Percentiles rank a stretch among this genome's conserved stretches.
Conservation (phyloP, 1,140 invertebrate genomes). For the Pinna nobilis region DNA sequence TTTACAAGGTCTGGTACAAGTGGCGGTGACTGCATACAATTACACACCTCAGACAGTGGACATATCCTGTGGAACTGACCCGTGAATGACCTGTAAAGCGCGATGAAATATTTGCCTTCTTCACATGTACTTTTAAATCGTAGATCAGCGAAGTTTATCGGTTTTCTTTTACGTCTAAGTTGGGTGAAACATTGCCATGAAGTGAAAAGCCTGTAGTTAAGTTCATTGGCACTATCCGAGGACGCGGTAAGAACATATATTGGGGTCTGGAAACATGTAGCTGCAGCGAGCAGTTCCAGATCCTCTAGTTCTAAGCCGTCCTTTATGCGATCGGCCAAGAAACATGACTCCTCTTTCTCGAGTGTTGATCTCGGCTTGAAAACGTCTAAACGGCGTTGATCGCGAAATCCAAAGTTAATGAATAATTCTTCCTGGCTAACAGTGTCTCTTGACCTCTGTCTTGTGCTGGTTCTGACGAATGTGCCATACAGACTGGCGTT, state of each 20-base stretch:
- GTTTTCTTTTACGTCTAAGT: background rate
- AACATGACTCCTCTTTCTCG: background rate
- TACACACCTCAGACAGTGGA: background rate
- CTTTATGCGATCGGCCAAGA: background rate
- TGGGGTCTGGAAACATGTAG: constrained; percentile 20
- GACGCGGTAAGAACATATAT: constrained; percentile 8
- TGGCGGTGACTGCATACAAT: background rate
- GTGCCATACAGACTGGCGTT: background rate
- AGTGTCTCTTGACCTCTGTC: background rate
- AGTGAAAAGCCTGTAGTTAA: background rate
- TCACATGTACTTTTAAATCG: background rate
- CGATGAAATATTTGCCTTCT: background rate
- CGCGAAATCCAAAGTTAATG: background rate
- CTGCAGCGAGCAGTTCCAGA: background rate
- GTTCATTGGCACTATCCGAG: background rate
- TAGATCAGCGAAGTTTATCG: background rate
- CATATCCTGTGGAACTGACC: constrained; percentile 7
- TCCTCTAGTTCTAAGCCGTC: constrained; percentile 6
- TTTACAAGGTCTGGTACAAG: background rate
- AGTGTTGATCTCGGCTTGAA: background rate
- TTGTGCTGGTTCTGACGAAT: background rate
- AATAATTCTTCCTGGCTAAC: background rate
- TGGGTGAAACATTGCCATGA: background rate
- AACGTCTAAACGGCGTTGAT: background rate
- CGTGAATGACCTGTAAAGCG: background rate